Base-by-base conservation (phyloP, 2,797 vertebrate genomes). In the Pitangus sulphuratus region DNA sequence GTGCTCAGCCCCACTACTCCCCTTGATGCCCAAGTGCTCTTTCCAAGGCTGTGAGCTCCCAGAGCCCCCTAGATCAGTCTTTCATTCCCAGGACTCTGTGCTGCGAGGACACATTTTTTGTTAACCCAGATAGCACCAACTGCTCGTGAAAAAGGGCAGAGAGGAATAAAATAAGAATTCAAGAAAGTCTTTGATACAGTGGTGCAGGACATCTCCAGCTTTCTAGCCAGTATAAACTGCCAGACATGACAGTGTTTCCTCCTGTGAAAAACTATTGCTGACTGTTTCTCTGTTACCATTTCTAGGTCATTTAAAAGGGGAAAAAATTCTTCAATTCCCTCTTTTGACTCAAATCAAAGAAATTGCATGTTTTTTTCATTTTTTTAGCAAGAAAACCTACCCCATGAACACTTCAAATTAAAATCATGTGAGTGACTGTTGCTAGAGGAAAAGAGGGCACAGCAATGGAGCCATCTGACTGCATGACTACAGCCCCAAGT, bases 401-500 rank as follows among this genome's bases (percentile, higher is more conserved):
- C 17, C 31, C 8, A 9, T 37, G 31, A 76, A 86, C 61, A 42
- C 62, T 81, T 85, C 47, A 90, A 83, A 84, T 62, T 39, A 75
- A 79, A 61, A 84, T 22, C 70, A 37, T 0, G 18, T 35, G 51
- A 94, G 39, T 47, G 66, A 56, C 17, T 37, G 51, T 50, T 42
- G 48, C 48, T 74, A 60, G 45, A 86, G 65, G 54, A 54, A 66
- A 66, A 87, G 40, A 45, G 33, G 42, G 18, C 40, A 31, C 4
- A 10, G 51, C 17, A 7, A 15, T n/a, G 47, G 54, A 81, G 89
- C 85, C 82, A 87, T 74, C 87, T 91, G 89, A 96, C 94, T 91
- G 97, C 96, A 91, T 8, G 62, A 76, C 84, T 83, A 31, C 44
- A 33, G 87, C 91, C 79, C 54, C 22, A 31, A 58, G 81, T 86